Percentiles rank a stretch among this genome's conserved stretches.
Evolutionary conservation across 2,888 invertebrate genomes (phyloP).

Genomic region (Steinernema scapterisci): DNA sequence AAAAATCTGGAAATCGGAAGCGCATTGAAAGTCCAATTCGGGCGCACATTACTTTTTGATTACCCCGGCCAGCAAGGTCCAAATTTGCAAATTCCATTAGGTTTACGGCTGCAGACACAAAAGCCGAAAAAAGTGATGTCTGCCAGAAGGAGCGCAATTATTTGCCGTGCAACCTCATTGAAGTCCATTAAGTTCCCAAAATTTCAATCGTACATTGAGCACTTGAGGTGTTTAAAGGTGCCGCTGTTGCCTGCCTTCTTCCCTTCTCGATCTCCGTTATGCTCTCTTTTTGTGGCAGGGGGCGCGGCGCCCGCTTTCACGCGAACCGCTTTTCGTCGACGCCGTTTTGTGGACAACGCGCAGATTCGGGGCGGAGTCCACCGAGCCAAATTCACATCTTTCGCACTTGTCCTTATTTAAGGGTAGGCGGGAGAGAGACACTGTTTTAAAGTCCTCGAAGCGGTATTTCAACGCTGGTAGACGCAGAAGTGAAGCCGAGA

Average conservation of each 20-base stretch:
- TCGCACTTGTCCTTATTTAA: conserved; percentile 32
- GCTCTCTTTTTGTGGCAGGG: background rate
- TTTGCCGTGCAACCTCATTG: background rate
- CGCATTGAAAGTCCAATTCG: background rate
- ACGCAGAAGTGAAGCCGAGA: background rate
- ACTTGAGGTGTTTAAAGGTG: too few species aligned
- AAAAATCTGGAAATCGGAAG: conserved; percentile 4
- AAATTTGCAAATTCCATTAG: conserved; percentile 24
- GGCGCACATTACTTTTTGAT: conserved; percentile 8
- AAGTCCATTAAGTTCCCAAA: background rate
- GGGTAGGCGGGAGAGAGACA: conserved; percentile 25
- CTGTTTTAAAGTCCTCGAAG: conserved; percentile 9
- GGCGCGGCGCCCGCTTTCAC: conserved; percentile 2
- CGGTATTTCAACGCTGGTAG: too few species aligned
- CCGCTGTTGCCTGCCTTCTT: too few species aligned
- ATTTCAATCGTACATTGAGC: too few species aligned
- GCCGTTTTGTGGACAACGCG: conserved; percentile 10
- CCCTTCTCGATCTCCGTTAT: background rate
- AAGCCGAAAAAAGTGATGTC: background rate
- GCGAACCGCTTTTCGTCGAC: background rate
- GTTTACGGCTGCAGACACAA: background rate
- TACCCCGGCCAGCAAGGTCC: background rate
- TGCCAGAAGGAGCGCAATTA: background rate
- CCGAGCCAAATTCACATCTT: conserved; percentile 25
- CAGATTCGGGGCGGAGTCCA: conserved; percentile 27